phyloP scores from a whole-genome alignment of 2,888 invertebrate species.

The Meiosimyza decipiens region DNA sequence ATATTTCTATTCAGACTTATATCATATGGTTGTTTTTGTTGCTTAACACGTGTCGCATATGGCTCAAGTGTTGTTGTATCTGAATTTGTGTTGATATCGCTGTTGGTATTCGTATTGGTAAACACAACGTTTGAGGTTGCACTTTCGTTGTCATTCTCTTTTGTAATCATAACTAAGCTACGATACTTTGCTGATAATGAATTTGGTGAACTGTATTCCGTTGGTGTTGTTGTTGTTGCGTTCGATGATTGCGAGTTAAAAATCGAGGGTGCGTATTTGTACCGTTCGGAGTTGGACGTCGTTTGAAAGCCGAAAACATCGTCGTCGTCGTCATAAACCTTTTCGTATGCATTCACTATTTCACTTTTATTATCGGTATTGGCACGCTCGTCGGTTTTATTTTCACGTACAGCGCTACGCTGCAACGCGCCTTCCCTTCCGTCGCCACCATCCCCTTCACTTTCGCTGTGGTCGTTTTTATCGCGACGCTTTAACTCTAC shows the following conservation, averaged over 20 bases:
- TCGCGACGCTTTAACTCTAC: constrained; percentile 13
- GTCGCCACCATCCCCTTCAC: constrained; percentile 36
- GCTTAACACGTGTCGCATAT: constrained; percentile 39
- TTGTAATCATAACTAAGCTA: constrained; percentile 91
- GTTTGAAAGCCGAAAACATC: constrained; percentile 43
- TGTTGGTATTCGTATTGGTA: constrained; percentile 18
- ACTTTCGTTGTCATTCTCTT: constrained; percentile 68
- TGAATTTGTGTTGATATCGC: constrained; percentile 24
- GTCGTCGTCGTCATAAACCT: constrained; percentile 36
- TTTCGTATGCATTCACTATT: constrained; percentile 16
- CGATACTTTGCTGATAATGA: constrained; percentile 77
- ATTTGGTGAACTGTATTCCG: constrained; percentile 48
- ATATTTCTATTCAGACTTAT: constrained; percentile 13
- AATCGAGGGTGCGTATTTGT: constrained; percentile 18
- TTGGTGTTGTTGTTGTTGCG: constrained; percentile 20
- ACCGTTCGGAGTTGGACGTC: neutral
- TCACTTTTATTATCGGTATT: constrained; percentile 20
- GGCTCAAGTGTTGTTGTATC: constrained; percentile 18
- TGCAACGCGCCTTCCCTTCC: constrained; percentile 38
- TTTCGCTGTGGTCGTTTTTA: constrained; percentile 33
- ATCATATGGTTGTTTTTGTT: constrained; percentile 28
- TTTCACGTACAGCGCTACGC: constrained; percentile 28
- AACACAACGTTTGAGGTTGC: constrained; percentile 33
- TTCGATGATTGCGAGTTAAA: too few relatives aligned
- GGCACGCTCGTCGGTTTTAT: constrained; percentile 27